Percentiles rank a stretch among this genome's conserved stretches.
Conservation (phyloP, 2,888 invertebrate species). For the Hypercompe scribonia region DNA sequence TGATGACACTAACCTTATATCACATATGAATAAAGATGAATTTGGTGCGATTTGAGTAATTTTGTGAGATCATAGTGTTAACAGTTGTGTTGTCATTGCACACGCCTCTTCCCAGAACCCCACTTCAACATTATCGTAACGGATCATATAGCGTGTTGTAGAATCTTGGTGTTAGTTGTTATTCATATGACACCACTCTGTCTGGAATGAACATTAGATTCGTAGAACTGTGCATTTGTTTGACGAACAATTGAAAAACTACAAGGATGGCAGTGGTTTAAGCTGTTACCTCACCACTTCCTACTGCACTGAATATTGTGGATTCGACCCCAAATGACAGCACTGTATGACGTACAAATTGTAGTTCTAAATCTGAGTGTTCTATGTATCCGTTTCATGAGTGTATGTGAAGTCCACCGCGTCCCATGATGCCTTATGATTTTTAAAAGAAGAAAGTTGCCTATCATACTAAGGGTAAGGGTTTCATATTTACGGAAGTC, state of each 20-base stretch:
- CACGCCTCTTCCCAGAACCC: conserved; percentile 58
- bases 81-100: conserved; percentile 50
- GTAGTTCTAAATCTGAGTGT: no score
- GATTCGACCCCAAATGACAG: no score
- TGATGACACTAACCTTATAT: conserved; percentile 33
- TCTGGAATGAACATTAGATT: conserved; percentile 34
- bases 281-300: no score
- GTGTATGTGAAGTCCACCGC: no score
- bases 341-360: no score
- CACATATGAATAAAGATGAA: conserved; percentile 25
- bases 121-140: conserved; percentile 50
- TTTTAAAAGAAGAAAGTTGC: no score
- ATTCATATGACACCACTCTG: conserved; percentile 44
- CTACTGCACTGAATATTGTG: no score
- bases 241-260: background rate
- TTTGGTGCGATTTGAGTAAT: conserved; percentile 26
- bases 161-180: conserved; percentile 39
- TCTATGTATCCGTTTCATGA: no score
- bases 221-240: conserved; percentile 22
- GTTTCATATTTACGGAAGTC: no score
- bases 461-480: no score
- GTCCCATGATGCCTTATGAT: no score
- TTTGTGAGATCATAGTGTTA: conserved; percentile 49
- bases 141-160: conserved; percentile 49
- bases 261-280: no score